Evolutionary conservation across 2,888 invertebrate genomes (phyloP), one percentile per base, ranked within the genome.

Genomic region (Agriopis leucophaearia): DNA sequence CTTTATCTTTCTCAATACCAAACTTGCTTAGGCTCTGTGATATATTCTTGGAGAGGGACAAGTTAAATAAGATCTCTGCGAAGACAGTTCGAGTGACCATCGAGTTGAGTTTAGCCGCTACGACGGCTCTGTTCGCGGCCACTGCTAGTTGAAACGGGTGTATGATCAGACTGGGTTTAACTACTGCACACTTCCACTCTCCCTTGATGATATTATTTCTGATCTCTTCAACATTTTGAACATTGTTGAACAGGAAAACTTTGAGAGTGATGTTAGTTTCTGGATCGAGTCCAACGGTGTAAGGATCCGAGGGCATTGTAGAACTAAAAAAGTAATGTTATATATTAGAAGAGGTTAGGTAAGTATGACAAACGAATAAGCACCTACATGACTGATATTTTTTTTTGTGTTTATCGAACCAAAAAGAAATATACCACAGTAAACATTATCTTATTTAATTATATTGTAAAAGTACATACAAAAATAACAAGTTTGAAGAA

Each of bases 41-140:
- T 72, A 97, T 97, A 76, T 96, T 96, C 79, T 95, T 96, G 0
- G 96, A 95, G 0, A 95, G 85, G 0, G 96, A 96, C 67, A 97
- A 88, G 83, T 96, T 96, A 81, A 94, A 97, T 16, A 97, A 80
- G 56, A 96, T 93, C 87, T 97, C 97, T 0, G 96, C 94, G 79
- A 91, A 95, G 0, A 96, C 78, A 9, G 93, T 94, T 78, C 94
- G 95, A 0, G 97, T 97, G 0, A 95, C 94, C 81, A 96, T 87
- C 44, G 84, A 86, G 12, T 85, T 82, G 1, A 81, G 81, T 75
- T 92, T 94, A 57, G 94, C 89, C 1, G 94, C 88, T 0, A 95
- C 76, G 0, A 92, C 91, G 3, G 96, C 96, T 82, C 95, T 95
- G 80, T 97, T 96, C 0, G 96, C 96, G 0, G 96, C 96, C 8